Conservation (phyloP, 2,888 invertebrate species). For the Eueremaeus valkanovi region DNA sequence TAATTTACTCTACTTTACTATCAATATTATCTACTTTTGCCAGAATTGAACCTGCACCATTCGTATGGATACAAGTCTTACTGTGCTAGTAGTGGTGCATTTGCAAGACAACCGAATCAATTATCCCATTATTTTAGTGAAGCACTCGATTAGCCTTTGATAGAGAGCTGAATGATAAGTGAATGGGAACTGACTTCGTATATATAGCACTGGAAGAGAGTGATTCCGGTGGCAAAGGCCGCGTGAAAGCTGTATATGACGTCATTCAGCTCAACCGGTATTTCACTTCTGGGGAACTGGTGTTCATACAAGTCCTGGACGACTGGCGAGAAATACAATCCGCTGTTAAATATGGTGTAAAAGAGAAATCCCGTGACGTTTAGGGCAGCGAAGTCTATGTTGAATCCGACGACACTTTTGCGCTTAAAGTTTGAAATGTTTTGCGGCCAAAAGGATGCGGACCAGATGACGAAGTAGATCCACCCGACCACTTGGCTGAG, state of each 20-base stretch:
- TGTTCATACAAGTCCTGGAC: constrained; percentile 75
- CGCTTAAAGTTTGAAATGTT: constrained; percentile 82
- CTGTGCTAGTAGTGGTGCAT: too few species aligned
- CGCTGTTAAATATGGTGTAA: constrained; percentile 88
- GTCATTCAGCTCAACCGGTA: constrained; percentile 92
- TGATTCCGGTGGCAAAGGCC: constrained; percentile 72
- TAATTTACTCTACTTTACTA: too few species aligned
- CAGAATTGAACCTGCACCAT: too few species aligned
- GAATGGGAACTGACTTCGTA: constrained; percentile 62
- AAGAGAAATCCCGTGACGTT: constrained; percentile 89
- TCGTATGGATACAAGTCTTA: too few species aligned
- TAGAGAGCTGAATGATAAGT: too few species aligned
- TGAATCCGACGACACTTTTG: constrained; percentile 91
- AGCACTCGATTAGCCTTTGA: too few species aligned
- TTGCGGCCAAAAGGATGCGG: constrained; percentile 97
- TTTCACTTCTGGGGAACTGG: constrained; percentile 75
- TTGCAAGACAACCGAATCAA: too few species aligned
- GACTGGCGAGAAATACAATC: constrained; percentile 73
- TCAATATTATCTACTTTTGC: too few species aligned
- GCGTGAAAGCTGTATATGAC: constrained; percentile 95
- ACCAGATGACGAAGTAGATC: constrained; percentile 98
- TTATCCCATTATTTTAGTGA: too few species aligned
- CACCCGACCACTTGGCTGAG: constrained; percentile 69
- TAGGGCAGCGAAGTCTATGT: constrained; percentile 87
- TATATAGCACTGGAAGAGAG: constrained; percentile 79